These are phyloP conservation scores for Holcopasites calliopsidis DNA, from an alignment of 1,140 invertebrate genomes.

Conservation along the genomic window DNA sequence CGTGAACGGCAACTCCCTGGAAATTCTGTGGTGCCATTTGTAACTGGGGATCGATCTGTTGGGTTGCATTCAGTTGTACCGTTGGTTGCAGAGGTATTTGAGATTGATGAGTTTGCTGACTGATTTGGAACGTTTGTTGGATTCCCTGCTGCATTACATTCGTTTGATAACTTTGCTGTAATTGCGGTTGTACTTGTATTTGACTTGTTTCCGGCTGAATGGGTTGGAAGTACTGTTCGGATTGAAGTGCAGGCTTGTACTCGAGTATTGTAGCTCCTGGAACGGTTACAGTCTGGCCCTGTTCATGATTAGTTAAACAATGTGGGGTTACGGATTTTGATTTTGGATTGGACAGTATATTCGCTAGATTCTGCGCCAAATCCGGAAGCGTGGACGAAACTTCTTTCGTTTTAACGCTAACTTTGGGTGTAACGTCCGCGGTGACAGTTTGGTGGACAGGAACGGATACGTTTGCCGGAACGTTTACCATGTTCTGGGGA, in stretches of 20 bases:
- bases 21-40: constrained; percentile 64
- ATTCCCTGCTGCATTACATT: constrained; percentile 51
- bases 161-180: constrained; percentile 63
- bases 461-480: constrained; percentile 20
- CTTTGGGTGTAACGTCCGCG: constrained; percentile 67
- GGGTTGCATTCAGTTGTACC: constrained; percentile 55
- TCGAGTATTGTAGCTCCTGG: constrained; percentile 31
- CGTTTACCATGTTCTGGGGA: constrained; percentile 56
- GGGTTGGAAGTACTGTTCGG: constrained; percentile 75
- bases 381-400: constrained; percentile 77
- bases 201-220: constrained; percentile 71
- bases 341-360: constrained; percentile 78
- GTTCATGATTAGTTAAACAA: constrained; percentile 62
- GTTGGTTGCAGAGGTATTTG: constrained; percentile 56
- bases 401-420: constrained; percentile 71
- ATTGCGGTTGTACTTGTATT: constrained; percentile 56
- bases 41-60: constrained; percentile 57
- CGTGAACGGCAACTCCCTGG: constrained; percentile 60
- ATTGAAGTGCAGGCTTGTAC: constrained; percentile 61
- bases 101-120: constrained; percentile 46
- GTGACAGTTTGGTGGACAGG: constrained; percentile 46
- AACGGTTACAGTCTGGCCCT: constrained; percentile 37
- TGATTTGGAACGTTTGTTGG: constrained; percentile 58
- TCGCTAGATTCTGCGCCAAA: constrained; percentile 77
- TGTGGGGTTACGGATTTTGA: constrained; percentile 72